A percentile compares a stretch with the other conserved stretches of the same genome.
Conservation (phyloP, 2,888 invertebrate genomes). For the Allygus modestus region DNA sequence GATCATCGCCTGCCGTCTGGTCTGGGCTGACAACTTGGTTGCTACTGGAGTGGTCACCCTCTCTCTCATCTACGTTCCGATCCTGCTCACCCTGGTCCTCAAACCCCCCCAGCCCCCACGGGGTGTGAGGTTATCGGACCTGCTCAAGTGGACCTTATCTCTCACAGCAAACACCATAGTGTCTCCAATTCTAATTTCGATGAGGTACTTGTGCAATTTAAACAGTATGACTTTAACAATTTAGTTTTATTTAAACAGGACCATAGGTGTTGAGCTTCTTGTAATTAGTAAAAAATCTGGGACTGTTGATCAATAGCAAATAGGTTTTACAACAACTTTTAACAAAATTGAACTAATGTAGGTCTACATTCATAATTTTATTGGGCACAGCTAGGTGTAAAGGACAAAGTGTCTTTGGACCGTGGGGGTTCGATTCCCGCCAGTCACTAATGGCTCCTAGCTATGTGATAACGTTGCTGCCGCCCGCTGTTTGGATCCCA, state of each 20-base stretch:
- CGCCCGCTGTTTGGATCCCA: too few species aligned
- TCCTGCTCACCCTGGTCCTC: conserved; percentile 66
- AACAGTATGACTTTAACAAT: too few species aligned
- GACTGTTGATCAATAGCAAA: too few species aligned
- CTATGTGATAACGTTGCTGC: too few species aligned
- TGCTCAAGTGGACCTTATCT: background rate
- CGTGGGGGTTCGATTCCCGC: too few species aligned
- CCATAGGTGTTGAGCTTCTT: background rate
- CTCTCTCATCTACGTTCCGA: conserved; percentile 73
- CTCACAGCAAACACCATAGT: background rate
- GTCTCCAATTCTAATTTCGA: background rate
- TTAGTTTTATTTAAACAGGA: background rate
- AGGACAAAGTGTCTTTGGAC: too few species aligned
- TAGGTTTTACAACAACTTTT: too few species aligned
- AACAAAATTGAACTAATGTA: too few species aligned
- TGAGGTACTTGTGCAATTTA: conserved; percentile 17
- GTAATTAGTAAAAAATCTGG: too few species aligned
- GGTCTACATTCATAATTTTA: too few species aligned
- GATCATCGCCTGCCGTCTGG: background rate
- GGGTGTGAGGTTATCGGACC: background rate
- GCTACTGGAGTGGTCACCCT: conserved; percentile 75
- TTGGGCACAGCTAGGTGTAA: too few species aligned
- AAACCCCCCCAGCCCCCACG: background rate
- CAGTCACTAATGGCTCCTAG: too few species aligned
- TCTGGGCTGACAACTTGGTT: conserved; percentile 76